Conservation (phyloP, 2,797 vertebrate species). For the Enteromius fasciolatus region DNA sequence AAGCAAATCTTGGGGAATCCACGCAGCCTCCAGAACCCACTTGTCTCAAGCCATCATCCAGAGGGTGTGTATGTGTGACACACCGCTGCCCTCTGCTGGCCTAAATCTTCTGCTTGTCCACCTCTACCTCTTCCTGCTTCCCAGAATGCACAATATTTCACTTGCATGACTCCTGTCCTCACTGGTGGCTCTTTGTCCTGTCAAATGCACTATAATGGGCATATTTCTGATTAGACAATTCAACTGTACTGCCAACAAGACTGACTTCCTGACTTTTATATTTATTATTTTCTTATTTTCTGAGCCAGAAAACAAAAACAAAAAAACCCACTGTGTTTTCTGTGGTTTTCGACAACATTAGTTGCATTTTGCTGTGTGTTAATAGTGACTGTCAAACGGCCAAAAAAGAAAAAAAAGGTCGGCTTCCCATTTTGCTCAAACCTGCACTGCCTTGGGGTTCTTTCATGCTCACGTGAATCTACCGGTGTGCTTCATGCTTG, state of each 20-base stretch:
- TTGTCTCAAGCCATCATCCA: conserved; percentile 75
- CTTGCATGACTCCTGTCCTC: conserved; percentile 3
- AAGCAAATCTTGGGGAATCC: conserved; percentile 73
- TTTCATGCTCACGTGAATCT: not conserved
- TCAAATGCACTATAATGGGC: not conserved
- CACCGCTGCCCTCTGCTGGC: conserved; percentile 27
- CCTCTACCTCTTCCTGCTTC: conserved; percentile 48
- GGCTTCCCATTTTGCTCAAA: conserved; percentile 17
- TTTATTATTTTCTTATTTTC: not conserved
- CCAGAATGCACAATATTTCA: conserved; percentile 19
- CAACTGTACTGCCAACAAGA: not conserved
- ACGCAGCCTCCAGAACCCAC: conserved; percentile 73
- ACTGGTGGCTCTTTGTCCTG: conserved; percentile 16
- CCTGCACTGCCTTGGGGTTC: conserved; percentile 40
- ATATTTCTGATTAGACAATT: not conserved
- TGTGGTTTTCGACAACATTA: not conserved
- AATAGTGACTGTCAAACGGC: conserved; percentile 6
- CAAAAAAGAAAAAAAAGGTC: not conserved
- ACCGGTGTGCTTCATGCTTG: not conserved
- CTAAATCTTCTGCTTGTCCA: conserved; percentile 33
- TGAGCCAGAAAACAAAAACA: not conserved
- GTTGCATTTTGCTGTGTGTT: not conserved
- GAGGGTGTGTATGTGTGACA: conserved; percentile 77
- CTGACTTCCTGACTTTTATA: not conserved
- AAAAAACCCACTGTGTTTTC: not conserved